Conservation (phyloP, 2,888 invertebrate genomes). For the Hololepta plana region DNA sequence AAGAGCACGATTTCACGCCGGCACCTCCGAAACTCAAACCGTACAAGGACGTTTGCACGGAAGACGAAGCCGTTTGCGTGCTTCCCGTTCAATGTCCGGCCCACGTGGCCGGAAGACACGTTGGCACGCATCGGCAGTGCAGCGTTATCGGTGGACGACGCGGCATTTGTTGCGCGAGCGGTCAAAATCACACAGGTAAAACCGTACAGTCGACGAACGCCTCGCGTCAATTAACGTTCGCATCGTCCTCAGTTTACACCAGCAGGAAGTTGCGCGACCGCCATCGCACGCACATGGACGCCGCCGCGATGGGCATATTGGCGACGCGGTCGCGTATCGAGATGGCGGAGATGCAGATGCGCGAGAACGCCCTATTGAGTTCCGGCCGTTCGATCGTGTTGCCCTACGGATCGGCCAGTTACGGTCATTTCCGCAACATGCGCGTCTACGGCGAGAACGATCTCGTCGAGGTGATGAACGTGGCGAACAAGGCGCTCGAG, state of each 20-base stretch:
- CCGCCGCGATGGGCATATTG: constrained; percentile 10
- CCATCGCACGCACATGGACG: constrained; percentile 6
- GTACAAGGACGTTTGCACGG: constrained; percentile 9
- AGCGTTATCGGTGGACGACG: constrained; percentile 28
- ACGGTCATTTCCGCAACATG: constrained; percentile 26
- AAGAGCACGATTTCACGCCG: constrained; percentile 12
- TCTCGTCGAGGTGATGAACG: constrained; percentile 24
- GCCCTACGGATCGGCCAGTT: constrained; percentile 24
- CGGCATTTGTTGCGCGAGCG: constrained; percentile 46
- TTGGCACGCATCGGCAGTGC: constrained; percentile 24
- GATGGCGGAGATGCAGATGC: constrained; percentile 24
- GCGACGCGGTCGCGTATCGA: constrained; percentile 18
- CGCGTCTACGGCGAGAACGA: constrained; percentile 22
- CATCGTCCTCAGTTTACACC: neutral
- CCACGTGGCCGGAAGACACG: constrained; percentile 32
- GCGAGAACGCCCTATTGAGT: constrained; percentile 21
- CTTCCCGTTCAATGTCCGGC: constrained; percentile 49
- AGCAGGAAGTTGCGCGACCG: neutral
- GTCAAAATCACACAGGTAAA: constrained; percentile 35
- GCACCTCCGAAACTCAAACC: constrained; percentile 9
- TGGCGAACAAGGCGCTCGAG: constrained; percentile 30
- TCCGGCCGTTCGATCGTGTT: constrained; percentile 24
- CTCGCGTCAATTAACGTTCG: neutral
- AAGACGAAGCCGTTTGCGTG: constrained; percentile 27
- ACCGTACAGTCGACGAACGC: neutral